Evolutionary conservation across 2,888 invertebrate species (phyloP).

Genomic region (Cerastis leucographa): DNA sequence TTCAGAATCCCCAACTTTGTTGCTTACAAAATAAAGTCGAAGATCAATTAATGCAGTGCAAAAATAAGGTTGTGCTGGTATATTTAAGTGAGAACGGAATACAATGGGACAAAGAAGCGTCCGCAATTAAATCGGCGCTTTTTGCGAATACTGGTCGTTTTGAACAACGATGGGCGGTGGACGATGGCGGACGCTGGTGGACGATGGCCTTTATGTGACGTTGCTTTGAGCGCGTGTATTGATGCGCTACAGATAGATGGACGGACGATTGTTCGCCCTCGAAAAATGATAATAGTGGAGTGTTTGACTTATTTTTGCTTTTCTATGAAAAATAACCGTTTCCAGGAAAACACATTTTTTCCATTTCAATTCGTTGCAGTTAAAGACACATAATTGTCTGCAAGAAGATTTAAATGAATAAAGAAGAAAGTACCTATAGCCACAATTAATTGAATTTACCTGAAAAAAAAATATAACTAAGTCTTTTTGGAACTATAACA

Average conservation of each 20-base stretch:
- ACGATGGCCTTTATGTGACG: slow-evolving; percentile 62
- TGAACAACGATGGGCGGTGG: slow-evolving; percentile 57
- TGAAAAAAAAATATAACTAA: neutral
- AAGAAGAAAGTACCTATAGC: neutral
- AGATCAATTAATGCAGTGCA: slow-evolving; percentile 9
- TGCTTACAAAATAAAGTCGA: slow-evolving; percentile 25
- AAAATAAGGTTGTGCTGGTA: slow-evolving; percentile 61
- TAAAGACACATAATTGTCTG: neutral
- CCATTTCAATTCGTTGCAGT: neutral
- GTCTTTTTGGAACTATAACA: neutral
- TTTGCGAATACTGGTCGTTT: slow-evolving; percentile 70
- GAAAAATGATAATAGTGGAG: slow-evolving; percentile 40
- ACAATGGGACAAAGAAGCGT: slow-evolving; percentile 74
- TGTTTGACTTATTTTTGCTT: slow-evolving; percentile 21
- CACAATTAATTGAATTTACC: neutral
- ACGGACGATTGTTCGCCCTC: slow-evolving; percentile 51
- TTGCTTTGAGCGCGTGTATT: slow-evolving; percentile 73
- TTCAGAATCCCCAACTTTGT: slow-evolving; percentile 29
- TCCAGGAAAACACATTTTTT: neutral
- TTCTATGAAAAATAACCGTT: neutral
- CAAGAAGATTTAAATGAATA: neutral
- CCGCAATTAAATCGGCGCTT: slow-evolving; percentile 74
- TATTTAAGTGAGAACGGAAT: slow-evolving; percentile 71
- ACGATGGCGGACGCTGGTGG: slow-evolving; percentile 50
- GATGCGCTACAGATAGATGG: slow-evolving; percentile 66